phyloP scores from a whole-genome alignment of 92 coral and sea anemone species.

The Siderastrea radians region DNA sequence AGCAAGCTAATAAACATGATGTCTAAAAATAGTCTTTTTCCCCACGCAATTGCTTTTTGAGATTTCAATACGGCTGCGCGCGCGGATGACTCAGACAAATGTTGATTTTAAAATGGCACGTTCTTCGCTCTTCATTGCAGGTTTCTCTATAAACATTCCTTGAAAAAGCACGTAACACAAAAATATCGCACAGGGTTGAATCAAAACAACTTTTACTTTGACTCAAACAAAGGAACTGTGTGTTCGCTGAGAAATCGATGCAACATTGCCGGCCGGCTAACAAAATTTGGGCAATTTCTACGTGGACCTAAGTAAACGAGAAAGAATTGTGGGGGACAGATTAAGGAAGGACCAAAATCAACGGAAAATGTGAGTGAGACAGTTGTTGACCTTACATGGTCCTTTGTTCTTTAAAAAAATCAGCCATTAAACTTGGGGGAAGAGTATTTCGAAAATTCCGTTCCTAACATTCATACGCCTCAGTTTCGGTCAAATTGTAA shows the following conservation, averaged over 20 bases:
- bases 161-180: constrained; percentile 47
- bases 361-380: constrained; percentile 29
- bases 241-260: constrained; percentile 9
- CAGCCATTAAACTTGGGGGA: background rate
- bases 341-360: background rate
- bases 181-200: constrained; percentile 27
- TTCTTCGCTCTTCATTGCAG: constrained; percentile 27
- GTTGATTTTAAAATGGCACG: background rate
- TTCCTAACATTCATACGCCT: background rate
- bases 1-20: background rate
- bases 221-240: constrained; percentile 28
- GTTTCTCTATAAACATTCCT: constrained; percentile 30
- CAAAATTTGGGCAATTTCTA: background rate
- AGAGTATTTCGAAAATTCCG: background rate
- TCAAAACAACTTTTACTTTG: constrained; percentile 28
- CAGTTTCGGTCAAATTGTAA: background rate
- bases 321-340: background rate
- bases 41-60: constrained; percentile 33
- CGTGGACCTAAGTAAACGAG: background rate
- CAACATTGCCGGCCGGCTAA: background rate
- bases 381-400: background rate
- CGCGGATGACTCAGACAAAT: constrained; percentile 43
- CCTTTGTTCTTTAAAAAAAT: background rate
- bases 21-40: background rate
- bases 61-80: background rate